Conservation (phyloP, 2,888 invertebrate species). For the Pemphredon lugubris region DNA sequence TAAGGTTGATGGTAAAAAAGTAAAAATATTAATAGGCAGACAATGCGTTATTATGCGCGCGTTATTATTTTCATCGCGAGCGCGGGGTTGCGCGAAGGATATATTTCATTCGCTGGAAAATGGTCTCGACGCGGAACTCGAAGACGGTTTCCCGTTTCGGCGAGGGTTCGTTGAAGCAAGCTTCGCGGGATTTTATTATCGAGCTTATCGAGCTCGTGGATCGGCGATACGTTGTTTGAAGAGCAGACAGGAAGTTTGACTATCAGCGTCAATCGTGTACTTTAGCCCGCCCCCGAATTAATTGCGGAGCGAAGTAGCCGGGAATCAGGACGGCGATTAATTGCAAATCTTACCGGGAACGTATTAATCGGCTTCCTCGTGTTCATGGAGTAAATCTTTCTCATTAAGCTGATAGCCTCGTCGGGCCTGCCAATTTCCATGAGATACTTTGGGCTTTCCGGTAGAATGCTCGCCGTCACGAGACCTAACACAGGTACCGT, state of each 20-base stretch:
- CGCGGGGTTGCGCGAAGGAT: neutral
- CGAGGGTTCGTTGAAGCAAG: too few relatives aligned
- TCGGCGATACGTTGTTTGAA: too few relatives aligned
- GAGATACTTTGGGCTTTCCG: slow-evolving; percentile 91
- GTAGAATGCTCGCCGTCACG: slow-evolving; percentile 84
- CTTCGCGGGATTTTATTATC: too few relatives aligned
- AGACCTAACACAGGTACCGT: slow-evolving; percentile 88
- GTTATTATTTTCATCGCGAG: too few relatives aligned
- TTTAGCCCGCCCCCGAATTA: too few relatives aligned
- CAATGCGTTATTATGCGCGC: slow-evolving; percentile 8
- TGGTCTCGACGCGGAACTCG: too few relatives aligned
- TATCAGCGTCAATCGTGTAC: too few relatives aligned
- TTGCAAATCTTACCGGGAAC: slow-evolving; percentile 88
- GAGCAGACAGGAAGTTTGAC: too few relatives aligned
- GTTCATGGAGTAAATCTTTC: slow-evolving; percentile 86
- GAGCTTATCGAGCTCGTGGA: too few relatives aligned
- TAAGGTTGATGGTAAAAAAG: slow-evolving; percentile 22
- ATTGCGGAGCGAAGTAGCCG: too few relatives aligned
- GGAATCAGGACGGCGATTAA: too few relatives aligned
- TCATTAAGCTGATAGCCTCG: slow-evolving; percentile 86
- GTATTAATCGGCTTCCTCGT: slow-evolving; percentile 84
- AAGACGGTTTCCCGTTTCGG: too few relatives aligned
- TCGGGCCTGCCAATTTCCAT: slow-evolving; percentile 86
- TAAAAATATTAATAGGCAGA: slow-evolving; percentile 22
- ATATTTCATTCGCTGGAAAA: neutral